These are phyloP conservation scores for Syrrhaptes paradoxus DNA, from an alignment of 2,113 vertebrate genomes.

Conservation along the genomic window DNA sequence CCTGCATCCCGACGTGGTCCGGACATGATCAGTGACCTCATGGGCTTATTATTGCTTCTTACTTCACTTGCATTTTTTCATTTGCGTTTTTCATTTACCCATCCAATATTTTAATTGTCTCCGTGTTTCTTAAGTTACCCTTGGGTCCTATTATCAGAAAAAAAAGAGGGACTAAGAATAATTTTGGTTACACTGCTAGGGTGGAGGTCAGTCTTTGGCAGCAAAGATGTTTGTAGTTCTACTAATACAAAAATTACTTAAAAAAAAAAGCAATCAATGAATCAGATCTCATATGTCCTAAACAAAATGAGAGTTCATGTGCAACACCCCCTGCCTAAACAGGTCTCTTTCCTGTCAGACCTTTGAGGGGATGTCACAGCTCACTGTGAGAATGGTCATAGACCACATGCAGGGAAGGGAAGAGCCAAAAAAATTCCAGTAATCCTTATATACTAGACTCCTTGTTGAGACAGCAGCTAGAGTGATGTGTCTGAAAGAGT, in stretches of 20 bases:
- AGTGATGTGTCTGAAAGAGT: background rate
- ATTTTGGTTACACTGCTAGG: slow-evolving; percentile 3
- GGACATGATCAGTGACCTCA: slow-evolving; percentile 32
- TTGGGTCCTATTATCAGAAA: slow-evolving; percentile 12
- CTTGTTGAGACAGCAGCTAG: background rate
- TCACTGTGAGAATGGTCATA: background rate
- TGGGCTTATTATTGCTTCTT: slow-evolving; percentile 11
- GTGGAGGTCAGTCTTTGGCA: slow-evolving; percentile 17
- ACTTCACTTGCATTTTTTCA: slow-evolving; percentile 10
- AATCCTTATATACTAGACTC: background rate
- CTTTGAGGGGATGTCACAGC: background rate
- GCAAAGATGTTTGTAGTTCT: background rate
- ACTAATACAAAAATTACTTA: background rate
- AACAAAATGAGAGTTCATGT: background rate
- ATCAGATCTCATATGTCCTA: background rate
- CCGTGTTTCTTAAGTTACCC: slow-evolving; percentile 25
- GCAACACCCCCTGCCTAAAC: background rate
- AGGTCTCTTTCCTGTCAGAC: background rate
- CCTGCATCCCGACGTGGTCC: background rate
- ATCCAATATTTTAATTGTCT: slow-evolving; percentile 27
- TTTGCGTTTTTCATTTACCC: background rate
- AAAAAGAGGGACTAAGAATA: slow-evolving; percentile 11
- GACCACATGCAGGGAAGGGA: background rate
- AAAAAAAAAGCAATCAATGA: background rate
- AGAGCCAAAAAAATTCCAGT: background rate